A percentile compares a stretch with the other conserved stretches of the same genome.
Evolutionary conservation across 2,113 vertebrate genomes (phyloP).

Genomic region (Scophthalmus maximus): DNA sequence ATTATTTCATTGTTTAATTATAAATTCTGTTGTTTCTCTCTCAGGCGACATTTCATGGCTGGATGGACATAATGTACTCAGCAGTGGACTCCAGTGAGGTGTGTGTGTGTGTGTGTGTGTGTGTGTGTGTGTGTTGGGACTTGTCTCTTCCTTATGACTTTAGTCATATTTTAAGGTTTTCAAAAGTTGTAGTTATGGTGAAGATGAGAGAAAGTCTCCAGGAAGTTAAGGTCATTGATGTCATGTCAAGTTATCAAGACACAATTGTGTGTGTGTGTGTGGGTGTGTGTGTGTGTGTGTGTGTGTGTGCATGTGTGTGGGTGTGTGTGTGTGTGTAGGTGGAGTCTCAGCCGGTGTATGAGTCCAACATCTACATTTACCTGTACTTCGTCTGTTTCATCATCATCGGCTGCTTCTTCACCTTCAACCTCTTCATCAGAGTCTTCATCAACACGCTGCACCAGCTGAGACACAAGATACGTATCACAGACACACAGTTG

Average conservation of each 20-base stretch:
- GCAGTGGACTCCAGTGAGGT: conserved; percentile 84
- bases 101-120: background rate
- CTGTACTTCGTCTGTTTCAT: conserved; percentile 57
- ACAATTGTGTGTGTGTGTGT: background rate
- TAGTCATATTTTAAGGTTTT: no score
- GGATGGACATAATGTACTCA: conserved; percentile 87
- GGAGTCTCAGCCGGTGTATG: conserved; percentile 18
- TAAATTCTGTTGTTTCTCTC: conserved; percentile 8
- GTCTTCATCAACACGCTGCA: conserved; percentile 24
- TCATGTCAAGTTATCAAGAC: no score
- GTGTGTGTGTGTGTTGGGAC: background rate
- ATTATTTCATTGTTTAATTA: no score
- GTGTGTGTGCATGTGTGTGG: background rate
- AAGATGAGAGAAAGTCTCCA: no score
- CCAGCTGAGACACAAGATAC: conserved; percentile 47
- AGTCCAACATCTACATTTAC: background rate
- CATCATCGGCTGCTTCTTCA: conserved; percentile 56
- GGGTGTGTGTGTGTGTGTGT: background rate
- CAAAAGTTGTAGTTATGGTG: no score
- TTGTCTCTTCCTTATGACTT: no score
- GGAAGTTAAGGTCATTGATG: no score
- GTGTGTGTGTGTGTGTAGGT: conserved; percentile 42
- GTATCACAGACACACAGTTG: no score
- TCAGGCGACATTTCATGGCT: conserved; percentile 80
- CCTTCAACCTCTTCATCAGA: conserved; percentile 56